Evolutionary conservation across 2,888 invertebrate genomes (phyloP).

Genomic region (Tiliacea citrago): DNA sequence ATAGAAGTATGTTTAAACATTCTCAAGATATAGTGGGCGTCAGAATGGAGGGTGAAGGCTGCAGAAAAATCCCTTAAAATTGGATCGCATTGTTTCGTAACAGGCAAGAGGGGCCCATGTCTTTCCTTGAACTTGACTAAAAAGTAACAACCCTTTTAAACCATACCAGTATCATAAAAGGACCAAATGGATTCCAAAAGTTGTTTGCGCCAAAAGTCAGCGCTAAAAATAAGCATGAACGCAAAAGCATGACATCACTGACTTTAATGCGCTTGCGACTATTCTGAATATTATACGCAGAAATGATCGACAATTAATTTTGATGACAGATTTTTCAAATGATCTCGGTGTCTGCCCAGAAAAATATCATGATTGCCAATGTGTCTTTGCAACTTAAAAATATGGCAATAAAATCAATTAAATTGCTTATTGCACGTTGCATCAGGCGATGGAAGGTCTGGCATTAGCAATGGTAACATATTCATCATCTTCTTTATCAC

Average conservation of each 20-base stretch:
- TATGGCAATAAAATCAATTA: background rate
- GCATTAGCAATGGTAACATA: background rate
- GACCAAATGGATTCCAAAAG: conserved; percentile 48
- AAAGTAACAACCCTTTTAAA: conserved; percentile 24
- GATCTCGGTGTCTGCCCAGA: background rate
- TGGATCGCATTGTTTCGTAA: background rate
- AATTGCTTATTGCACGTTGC: background rate
- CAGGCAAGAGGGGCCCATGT: background rate
- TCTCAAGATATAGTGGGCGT: no score
- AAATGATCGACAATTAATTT: conserved; percentile 13
- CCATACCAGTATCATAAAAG: conserved; percentile 42
- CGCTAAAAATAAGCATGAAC: conserved; percentile 65
- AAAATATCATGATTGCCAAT: background rate
- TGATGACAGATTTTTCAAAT: background rate
- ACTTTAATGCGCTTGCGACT: conserved; percentile 52
- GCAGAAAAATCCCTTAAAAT: background rate
- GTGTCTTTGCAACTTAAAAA: background rate
- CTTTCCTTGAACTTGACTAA: conserved; percentile 5
- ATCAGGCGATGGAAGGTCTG: background rate
- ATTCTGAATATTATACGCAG: conserved; percentile 38
- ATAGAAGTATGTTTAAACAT: background rate
- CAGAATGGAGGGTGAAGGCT: background rate
- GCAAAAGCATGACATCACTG: conserved; percentile 58
- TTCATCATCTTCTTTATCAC: background rate
- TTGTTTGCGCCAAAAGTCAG: conserved; percentile 60